A percentile compares a stretch with the other conserved stretches of the same genome.
phyloP scores from a whole-genome alignment of 1,140 invertebrate species.

The Helicoverpa armigera region DNA sequence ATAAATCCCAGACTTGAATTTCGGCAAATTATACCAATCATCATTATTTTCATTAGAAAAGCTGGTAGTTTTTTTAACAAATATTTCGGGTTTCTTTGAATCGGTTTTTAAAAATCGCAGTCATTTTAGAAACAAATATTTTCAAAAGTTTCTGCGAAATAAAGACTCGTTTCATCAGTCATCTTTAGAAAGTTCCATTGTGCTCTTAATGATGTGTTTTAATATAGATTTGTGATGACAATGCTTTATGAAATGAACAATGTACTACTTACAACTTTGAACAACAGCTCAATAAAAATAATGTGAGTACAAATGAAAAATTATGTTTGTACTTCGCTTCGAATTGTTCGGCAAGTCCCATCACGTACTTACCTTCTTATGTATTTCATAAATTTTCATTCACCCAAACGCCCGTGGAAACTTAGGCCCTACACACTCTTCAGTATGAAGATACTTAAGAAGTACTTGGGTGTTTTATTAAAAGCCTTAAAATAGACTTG shows the following conservation, averaged over 20 bases:
- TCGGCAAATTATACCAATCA: slow-evolving; percentile 5
- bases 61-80: not conserved
- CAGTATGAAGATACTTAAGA: no score
- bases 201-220: not conserved
- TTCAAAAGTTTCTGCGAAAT: slow-evolving; percentile 2
- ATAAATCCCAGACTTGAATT: not conserved
- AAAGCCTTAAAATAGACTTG: no score
- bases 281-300: not conserved
- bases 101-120: not conserved
- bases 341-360: not conserved
- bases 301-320: not conserved
- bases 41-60: slow-evolving; percentile 33
- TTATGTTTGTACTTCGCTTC: not conserved
- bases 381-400: not conserved
- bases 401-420: not conserved
- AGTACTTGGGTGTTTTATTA: no score
- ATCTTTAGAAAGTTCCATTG: not conserved
- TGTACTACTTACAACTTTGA: no score
- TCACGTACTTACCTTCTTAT: no score
- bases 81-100: not conserved
- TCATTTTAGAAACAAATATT: not conserved
- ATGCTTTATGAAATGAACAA: not conserved
- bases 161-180: not conserved
- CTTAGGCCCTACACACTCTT: no score
- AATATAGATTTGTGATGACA: not conserved